phyloP scores from a whole-genome alignment of 2,113 vertebrate species.

The Bubalus kerabau region DNA sequence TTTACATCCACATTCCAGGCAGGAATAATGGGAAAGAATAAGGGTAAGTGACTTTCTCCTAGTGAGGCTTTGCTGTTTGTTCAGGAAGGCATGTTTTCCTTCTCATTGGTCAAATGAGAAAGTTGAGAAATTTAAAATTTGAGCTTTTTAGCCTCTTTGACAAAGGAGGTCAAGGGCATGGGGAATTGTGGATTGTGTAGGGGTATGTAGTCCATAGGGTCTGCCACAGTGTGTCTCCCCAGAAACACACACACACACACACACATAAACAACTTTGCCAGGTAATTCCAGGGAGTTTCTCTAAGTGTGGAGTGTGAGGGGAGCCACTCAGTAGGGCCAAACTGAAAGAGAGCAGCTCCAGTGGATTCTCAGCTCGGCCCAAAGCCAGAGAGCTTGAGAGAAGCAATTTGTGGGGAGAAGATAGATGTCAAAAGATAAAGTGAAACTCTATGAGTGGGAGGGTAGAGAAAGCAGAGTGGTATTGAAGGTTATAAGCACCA shows the following conservation, averaged over 20 bases:
- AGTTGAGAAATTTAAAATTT: not conserved
- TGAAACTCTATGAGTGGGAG: not conserved
- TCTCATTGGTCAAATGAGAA: not conserved
- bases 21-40: not conserved
- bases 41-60: not conserved
- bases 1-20: not conserved
- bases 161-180: not conserved
- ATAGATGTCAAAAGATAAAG: not conserved
- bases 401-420: not conserved
- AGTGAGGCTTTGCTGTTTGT: not conserved
- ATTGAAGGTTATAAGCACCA: not conserved
- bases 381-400: not conserved
- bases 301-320: not conserved
- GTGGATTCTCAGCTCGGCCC: not conserved
- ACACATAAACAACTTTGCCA: not conserved
- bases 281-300: not conserved
- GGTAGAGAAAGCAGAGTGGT: not conserved
- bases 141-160: not conserved
- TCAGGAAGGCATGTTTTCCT: not conserved
- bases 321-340: too few relatives aligned
- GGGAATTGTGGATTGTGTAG: not conserved
- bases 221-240: not conserved
- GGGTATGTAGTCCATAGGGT: not conserved
- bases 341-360: not conserved
- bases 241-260: not conserved